These are phyloP conservation scores for Platypus cylindrus DNA, from an alignment of 2,888 invertebrate genomes.

Conservation along the genomic window DNA sequence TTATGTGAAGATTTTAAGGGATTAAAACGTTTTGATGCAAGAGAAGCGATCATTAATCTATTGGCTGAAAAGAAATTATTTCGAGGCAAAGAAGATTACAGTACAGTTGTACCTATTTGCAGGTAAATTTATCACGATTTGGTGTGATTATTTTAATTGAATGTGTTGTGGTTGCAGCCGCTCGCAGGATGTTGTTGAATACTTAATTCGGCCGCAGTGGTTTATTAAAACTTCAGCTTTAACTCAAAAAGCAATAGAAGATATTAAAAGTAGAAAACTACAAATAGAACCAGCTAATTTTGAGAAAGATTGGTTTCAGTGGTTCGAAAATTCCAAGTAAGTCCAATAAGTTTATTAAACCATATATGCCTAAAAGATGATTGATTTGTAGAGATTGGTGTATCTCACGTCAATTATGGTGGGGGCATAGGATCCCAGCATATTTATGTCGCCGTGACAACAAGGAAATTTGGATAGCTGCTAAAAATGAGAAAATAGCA, in stretches of 20 bases:
- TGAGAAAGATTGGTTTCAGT: slow-evolving; percentile 86
- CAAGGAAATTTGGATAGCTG: slow-evolving; percentile 31
- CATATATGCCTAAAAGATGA: not conserved
- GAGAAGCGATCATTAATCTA: slow-evolving; percentile 65
- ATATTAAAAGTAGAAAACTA: slow-evolving; percentile 66
- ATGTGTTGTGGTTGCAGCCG: slow-evolving; percentile 43
- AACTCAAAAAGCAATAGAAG: slow-evolving; percentile 74
- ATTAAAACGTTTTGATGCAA: slow-evolving; percentile 82
- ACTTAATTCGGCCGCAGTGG: slow-evolving; percentile 94
- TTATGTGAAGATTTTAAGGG: slow-evolving; percentile 68
- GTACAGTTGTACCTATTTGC: slow-evolving; percentile 93
- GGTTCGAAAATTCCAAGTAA: slow-evolving; percentile 84
- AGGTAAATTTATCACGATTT: slow-evolving; percentile 12
- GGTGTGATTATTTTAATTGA: not conserved
- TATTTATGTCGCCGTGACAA: slow-evolving; percentile 40
- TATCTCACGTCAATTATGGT: slow-evolving; percentile 96
- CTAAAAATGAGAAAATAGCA: slow-evolving; percentile 54
- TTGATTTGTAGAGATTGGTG: slow-evolving; percentile 77
- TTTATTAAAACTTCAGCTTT: slow-evolving; percentile 83
- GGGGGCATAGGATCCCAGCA: slow-evolving; percentile 97
- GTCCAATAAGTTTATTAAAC: slow-evolving; percentile 1
- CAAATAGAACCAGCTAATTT: slow-evolving; percentile 77
- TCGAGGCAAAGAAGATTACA: slow-evolving; percentile 55
- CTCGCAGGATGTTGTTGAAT: slow-evolving; percentile 95
- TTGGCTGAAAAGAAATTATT: slow-evolving; percentile 54